Conservation (phyloP, 2,888 invertebrate species). For the Opisthograptis luteolata region DNA sequence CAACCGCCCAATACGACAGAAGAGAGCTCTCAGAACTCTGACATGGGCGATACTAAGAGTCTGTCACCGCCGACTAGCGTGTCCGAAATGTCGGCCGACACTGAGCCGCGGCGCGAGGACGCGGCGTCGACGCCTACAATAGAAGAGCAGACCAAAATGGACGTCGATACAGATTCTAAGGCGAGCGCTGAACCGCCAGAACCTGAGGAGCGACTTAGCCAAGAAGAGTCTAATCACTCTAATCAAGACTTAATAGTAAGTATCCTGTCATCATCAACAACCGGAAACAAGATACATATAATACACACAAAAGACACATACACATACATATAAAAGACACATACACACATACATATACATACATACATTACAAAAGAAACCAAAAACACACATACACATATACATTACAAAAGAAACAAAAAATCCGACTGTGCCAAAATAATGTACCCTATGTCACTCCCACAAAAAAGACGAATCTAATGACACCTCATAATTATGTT, state of each 20-base stretch:
- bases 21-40: conserved; percentile 73
- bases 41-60: conserved; percentile 67
- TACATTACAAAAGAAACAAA: no score
- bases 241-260: conserved; percentile 49
- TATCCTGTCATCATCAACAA: background rate
- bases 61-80: conserved; percentile 66
- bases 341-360: no score
- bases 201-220: conserved; percentile 29
- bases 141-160: conserved; percentile 11
- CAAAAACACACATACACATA: no score
- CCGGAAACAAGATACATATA: no score
- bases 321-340: no score
- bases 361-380: no score
- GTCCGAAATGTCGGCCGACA: conserved; percentile 62
- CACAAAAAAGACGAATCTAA: no score
- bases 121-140: background rate
- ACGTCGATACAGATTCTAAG: conserved; percentile 43
- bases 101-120: conserved; percentile 40
- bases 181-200: conserved; percentile 39
- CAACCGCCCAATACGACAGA: conserved; percentile 64
- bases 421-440: no score
- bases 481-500: no score
- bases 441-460: no score
- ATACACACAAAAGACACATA: no score
- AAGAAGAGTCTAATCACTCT: conserved; percentile 38